Evolutionary conservation across 2,113 vertebrate species (phyloP), one percentile per base, ranked within the genome.

Genomic region (Hyperopisus bebe): DNA sequence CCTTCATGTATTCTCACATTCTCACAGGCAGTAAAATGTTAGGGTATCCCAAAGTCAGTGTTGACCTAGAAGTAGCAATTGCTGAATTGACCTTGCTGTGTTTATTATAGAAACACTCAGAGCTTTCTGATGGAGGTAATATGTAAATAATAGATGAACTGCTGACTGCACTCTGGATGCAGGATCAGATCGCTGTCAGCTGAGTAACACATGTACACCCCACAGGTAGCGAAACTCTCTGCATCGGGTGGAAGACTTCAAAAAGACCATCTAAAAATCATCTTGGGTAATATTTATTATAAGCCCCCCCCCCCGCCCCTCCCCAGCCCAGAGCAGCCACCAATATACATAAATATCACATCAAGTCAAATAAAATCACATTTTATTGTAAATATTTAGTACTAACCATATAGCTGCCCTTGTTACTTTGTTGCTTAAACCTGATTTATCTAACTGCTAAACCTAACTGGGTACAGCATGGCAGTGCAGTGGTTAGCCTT

Each of bases 141-240:
- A 90, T 94, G 93, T 96, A 95, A 96, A 96, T 96, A 95, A 96
- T 96, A 94, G 92, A 96, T 96, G 93, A 95, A 94, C 93, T 92
- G 92, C 95, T 94, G 94, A 94, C 94, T 94, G 93, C 94, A 93
- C 93, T 94, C 94, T 92, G 93, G 91, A 88, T 90, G 92, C 90
- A 5, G 31, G 77, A 85, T 88, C 87, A 51, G 17, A 39, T 83
- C 27, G 47, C 87, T 84, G 42, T 58, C 53, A 66, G 44, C 55
- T 31, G 80, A 53, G 13, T 46, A 80, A 50, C 66, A 11, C 47
- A 27, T 66, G 62, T 31, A 4, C n/a, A 31, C n/a, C 10, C n/a
- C 62, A 31, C 10, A 31, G 62, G 62, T 31, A 31, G 9, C 27
- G 9, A 31, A 31, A 70, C n/a, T 66, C 58, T n/a, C 62, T 31